Evolutionary conservation across 2,888 invertebrate genomes (phyloP), one percentile per base, ranked within the genome.

Genomic region (Ischnura elegans): DNA sequence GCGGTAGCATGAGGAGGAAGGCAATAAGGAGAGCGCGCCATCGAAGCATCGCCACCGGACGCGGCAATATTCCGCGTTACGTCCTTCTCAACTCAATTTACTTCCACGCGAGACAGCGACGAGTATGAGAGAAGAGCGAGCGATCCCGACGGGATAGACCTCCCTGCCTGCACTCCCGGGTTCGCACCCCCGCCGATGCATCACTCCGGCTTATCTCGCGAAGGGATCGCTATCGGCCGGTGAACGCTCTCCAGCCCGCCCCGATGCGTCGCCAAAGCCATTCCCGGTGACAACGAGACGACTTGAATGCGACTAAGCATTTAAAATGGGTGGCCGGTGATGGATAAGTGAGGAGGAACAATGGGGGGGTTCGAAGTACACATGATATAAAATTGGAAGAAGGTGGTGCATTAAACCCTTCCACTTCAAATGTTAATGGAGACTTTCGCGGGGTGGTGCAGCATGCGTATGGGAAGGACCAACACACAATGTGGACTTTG

Each of bases 291-390:
- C 16, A n/a, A 90, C 45, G 45, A 61, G 51, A n/a, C 46, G 87
- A 61, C 90, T 90, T 90, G 61, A 90, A 90, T 90, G 61, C 90
- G 66, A n/a, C n/a, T 90, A 90, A 61, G 66, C 90, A 90, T 66
- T 90, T 90, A 43, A 90, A 90, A 87, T 51, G 36, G n/a, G n/a
- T n/a, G 25, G 4, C 61, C 0, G 90, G 90, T 90, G 90, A 90
- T 90, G 66, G 90, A 90, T 90, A 90, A 90, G 90, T 43, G 90
- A 45, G 36, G 61, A 61, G 61, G 55, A 90, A 90, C 90, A 90
- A 90, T 90, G 47, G 90, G 61, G 2, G 51, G 8, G 51, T 19
- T 19, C 51, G 51, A n/a, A n/a, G n/a, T n/a, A n/a, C n/a, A n/a
- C n/a, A n/a, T n/a, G n/a, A n/a, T n/a, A n/a, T n/a, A n/a, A n/a